phyloP scores from a whole-genome alignment of 2,797 vertebrate genomes.

The Helarctos malayanus region DNA sequence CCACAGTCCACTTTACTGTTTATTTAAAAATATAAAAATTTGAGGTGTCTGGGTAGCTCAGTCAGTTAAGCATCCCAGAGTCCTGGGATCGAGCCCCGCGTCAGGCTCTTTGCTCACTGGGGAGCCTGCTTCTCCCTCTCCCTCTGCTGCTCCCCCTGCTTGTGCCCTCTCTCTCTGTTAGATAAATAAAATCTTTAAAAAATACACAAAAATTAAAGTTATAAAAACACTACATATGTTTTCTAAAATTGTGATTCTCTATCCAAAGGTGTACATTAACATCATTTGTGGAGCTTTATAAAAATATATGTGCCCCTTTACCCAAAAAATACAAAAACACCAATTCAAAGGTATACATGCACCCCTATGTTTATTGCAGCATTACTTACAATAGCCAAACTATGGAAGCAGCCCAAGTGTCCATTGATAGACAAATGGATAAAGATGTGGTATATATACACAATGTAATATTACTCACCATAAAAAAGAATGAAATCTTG shows the following conservation, averaged over 20 bases:
- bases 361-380: not conserved
- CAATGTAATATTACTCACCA: not conserved
- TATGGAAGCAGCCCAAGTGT: not conserved
- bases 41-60: no score
- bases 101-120: no score
- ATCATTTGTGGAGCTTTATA: slow-evolving; percentile 29
- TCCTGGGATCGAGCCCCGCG: no score
- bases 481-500: not conserved
- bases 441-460: not conserved
- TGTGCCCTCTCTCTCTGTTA: no score
- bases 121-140: no score
- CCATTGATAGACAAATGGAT: not conserved
- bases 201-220: not conserved
- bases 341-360: not conserved
- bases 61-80: no score
- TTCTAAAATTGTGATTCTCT: slow-evolving; percentile 24
- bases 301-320: not conserved
- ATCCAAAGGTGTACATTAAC: not conserved
- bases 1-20: not conserved
- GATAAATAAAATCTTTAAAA: no score
- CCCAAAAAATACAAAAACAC: not conserved
- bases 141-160: no score
- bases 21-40: slow-evolving; percentile 17
- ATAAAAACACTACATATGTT: not conserved
- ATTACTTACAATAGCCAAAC: not conserved